Conservation (phyloP, 2,797 vertebrate species). For the Leptodactylus fallax region DNA sequence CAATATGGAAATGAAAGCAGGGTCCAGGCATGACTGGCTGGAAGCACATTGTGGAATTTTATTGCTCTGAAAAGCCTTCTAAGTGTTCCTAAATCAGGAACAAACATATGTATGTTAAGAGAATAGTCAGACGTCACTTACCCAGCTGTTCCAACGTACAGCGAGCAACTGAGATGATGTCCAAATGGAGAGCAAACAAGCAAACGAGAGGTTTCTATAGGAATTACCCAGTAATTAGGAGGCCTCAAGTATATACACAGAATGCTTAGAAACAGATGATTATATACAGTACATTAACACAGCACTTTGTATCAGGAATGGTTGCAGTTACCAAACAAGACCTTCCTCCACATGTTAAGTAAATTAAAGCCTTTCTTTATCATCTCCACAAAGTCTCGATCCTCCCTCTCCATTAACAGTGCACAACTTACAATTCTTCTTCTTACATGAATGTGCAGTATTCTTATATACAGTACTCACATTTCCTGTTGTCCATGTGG, state of each 20-base stretch:
- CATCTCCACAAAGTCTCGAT: not conserved
- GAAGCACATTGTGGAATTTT: not conserved
- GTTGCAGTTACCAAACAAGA: not conserved
- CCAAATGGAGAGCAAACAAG: not conserved
- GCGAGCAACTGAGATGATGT: not conserved
- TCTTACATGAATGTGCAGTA: not conserved
- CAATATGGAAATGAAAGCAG: slow-evolving; percentile 30
- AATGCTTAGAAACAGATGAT: not conserved
- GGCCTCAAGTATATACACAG: not conserved
- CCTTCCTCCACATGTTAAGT: not conserved
- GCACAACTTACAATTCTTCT: not conserved
- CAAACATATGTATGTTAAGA: not conserved
- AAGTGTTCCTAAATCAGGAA: slow-evolving; percentile 14
- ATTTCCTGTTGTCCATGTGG: not conserved
- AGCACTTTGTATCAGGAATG: not conserved
- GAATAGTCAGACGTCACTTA: not conserved
- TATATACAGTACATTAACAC: not conserved
- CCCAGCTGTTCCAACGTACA: slow-evolving; percentile 2
- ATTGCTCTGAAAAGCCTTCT: not conserved
- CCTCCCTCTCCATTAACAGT: not conserved
- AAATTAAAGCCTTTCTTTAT: not conserved
- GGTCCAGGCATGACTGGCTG: not conserved
- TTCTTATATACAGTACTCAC: not conserved
- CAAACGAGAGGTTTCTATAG: not conserved
- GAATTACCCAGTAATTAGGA: not conserved